Evolutionary conservation across 1,140 invertebrate genomes (phyloP).

Genomic region (Thereuonema tuberculata): DNA sequence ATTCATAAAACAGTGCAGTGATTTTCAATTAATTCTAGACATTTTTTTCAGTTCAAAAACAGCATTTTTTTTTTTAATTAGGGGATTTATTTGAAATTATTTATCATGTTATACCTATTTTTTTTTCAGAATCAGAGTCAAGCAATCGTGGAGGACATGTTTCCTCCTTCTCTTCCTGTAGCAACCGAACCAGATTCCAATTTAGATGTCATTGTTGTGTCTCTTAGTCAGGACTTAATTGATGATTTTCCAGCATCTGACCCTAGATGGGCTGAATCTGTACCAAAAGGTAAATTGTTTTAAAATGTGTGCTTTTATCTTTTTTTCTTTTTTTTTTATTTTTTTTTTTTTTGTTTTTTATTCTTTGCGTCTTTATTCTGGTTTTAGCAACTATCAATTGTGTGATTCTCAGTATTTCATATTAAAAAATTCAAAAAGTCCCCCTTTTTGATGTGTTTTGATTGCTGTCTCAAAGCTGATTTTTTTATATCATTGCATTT

Average conservation of each 20-base stretch:
- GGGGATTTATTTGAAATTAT: too few species aligned
- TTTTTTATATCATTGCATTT: too few species aligned
- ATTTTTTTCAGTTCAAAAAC: not conserved
- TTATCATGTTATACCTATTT: too few species aligned
- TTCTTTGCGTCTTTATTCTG: too few species aligned
- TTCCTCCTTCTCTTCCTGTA: conserved; percentile 36
- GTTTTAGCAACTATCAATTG: not conserved
- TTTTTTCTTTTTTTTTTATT: too few species aligned
- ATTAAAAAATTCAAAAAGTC: too few species aligned
- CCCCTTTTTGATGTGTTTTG: too few species aligned
- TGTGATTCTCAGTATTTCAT: not conserved
- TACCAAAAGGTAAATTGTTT: conserved; percentile 23
- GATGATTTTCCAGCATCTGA: conserved; percentile 78
- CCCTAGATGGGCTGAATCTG: conserved; percentile 56
- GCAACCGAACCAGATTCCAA: conserved; percentile 38
- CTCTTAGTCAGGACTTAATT: conserved; percentile 59
- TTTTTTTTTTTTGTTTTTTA: too few species aligned
- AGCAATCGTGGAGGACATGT: conserved; percentile 49
- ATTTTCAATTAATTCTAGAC: not conserved
- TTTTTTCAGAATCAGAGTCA: conserved; percentile 41
- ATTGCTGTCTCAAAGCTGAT: too few species aligned
- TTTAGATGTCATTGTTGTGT: conserved; percentile 52
- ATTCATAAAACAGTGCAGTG: too few species aligned
- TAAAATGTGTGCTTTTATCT: too few species aligned
- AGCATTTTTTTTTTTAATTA: too few species aligned